These are phyloP conservation scores for Parnassius glacialis DNA, from an alignment of 2,888 invertebrate species.

Conservation along the genomic window DNA sequence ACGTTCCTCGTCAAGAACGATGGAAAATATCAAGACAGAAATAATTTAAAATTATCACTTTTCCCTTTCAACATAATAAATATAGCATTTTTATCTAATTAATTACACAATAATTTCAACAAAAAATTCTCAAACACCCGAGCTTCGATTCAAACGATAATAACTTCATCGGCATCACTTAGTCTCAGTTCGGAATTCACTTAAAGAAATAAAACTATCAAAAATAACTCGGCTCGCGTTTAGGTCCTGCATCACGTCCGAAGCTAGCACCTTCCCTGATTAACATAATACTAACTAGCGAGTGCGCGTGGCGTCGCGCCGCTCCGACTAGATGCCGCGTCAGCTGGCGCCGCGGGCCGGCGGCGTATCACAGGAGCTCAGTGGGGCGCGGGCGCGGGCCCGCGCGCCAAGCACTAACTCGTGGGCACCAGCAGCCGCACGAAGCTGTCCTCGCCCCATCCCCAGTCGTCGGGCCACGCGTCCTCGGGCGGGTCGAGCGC, in stretches of 20 bases:
- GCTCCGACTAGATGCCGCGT: constrained; percentile 57
- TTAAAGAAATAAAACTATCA: constrained; percentile 80
- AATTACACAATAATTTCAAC: constrained; percentile 81
- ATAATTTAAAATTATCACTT: constrained; percentile 77
- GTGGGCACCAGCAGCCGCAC: constrained; percentile 87
- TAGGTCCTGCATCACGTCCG: constrained; percentile 79
- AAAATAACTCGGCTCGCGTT: constrained; percentile 80
- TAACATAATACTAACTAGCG: constrained; percentile 78
- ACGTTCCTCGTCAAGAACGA: constrained; percentile 62
- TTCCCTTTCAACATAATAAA: constrained; percentile 74
- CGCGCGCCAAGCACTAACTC: constrained; percentile 82
- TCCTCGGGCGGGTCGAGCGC: constrained; percentile 92
- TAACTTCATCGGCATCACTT: constrained; percentile 76
- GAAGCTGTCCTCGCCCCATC: constrained; percentile 85
- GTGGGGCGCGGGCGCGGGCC: constrained; percentile 72
- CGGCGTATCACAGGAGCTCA: constrained; percentile 62
- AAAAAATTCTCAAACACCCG: constrained; percentile 75
- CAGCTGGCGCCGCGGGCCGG: constrained; percentile 39
- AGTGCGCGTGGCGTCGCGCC: constrained; percentile 37
- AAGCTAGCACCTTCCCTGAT: constrained; percentile 79
- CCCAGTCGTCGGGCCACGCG: constrained; percentile 84
- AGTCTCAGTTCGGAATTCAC: constrained; percentile 75
- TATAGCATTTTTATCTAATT: constrained; percentile 74
- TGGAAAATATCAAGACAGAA: constrained; percentile 79
- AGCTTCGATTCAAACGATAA: constrained; percentile 65